Conservation (phyloP, 2,113 vertebrate genomes). For the Pachycephala philippinensis region DNA sequence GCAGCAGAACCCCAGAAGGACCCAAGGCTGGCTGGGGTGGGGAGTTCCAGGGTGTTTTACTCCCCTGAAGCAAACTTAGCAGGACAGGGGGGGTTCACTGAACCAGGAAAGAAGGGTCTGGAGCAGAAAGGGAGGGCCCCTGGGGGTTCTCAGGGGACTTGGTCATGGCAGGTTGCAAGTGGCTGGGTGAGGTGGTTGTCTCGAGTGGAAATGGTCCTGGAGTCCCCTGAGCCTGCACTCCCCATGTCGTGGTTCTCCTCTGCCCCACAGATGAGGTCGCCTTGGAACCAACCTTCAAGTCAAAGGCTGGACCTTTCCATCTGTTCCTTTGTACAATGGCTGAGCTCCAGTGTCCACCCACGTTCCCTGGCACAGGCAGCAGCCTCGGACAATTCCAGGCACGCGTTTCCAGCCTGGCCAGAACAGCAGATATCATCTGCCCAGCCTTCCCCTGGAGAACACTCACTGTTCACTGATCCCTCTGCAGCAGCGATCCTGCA, state of each 20-base stretch:
- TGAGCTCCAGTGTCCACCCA: neutral
- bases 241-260: neutral
- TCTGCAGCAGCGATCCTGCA: neutral
- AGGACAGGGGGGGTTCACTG: neutral
- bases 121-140: neutral
- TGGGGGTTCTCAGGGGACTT: neutral
- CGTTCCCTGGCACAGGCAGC: neutral
- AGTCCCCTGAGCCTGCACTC: neutral
- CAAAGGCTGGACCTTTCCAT: neutral
- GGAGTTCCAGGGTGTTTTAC: neutral
- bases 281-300: neutral
- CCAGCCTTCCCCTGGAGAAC: fast-evolving
- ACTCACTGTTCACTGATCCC: fast-evolving
- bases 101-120: neutral
- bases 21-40: neutral
- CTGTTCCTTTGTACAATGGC: neutral
- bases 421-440: neutral
- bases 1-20: neutral
- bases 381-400: neutral
- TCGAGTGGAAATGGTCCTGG: neutral
- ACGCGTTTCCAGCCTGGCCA: neutral
- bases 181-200: neutral
- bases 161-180: neutral
- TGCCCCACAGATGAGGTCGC: neutral
- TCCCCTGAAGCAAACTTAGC: neutral